Evolutionary conservation across 2,888 invertebrate species (phyloP).

Genomic region (Nemurella pictetii): DNA sequence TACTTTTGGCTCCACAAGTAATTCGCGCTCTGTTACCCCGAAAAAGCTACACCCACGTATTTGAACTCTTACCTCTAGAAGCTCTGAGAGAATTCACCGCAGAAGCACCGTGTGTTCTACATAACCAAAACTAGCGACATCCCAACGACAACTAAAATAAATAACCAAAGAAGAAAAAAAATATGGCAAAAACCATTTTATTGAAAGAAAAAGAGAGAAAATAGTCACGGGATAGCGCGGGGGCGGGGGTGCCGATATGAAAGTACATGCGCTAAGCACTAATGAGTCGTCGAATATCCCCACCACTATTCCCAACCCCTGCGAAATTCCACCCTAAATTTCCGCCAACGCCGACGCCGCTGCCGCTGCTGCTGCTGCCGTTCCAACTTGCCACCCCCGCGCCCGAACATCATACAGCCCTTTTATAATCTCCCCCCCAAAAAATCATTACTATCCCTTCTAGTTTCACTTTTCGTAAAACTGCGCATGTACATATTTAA

Average conservation of each 20-base stretch:
- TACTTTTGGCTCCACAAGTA: too few species aligned
- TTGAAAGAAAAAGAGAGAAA: slow-evolving; percentile 49
- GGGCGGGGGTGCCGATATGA: neutral
- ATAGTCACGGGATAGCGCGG: slow-evolving; percentile 52
- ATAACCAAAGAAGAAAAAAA: neutral
- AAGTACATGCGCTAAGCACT: slow-evolving; percentile 60
- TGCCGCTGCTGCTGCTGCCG: neutral
- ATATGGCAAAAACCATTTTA: neutral
- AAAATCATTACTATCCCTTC: slow-evolving; percentile 81
- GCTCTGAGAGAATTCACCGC: too few species aligned
- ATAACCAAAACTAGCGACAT: too few species aligned
- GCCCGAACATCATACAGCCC: slow-evolving; percentile 40
- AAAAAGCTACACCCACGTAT: too few species aligned
- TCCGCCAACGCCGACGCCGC: neutral
- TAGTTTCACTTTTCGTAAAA: slow-evolving; percentile 50
- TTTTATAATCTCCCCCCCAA: slow-evolving; percentile 61
- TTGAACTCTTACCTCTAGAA: too few species aligned
- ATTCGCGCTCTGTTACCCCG: too few species aligned
- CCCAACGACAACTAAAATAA: too few species aligned
- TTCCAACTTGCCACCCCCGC: slow-evolving; percentile 43
- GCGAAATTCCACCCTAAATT: neutral
- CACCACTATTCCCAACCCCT: neutral
- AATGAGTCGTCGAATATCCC: slow-evolving; percentile 13
- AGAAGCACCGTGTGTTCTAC: too few species aligned
- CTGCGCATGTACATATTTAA: slow-evolving; percentile 43